Percentiles rank a stretch among this genome's conserved stretches.
Conservation (phyloP, 2,797 vertebrate genomes). For the Pogonophryne albipinna region DNA sequence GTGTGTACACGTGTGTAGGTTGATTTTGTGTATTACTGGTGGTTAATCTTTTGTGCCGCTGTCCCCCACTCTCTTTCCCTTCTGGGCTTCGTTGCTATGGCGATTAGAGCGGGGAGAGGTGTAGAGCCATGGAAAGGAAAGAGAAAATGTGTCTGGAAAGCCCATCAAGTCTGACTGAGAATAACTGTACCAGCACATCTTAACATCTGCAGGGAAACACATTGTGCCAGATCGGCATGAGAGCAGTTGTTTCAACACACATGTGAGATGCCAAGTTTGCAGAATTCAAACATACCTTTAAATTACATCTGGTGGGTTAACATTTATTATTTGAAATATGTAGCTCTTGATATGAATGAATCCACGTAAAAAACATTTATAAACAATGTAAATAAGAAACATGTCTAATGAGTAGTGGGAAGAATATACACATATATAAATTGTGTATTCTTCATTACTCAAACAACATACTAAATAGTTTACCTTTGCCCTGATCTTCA, state of each 20-base stretch:
- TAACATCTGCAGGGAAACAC: constrained; percentile 36
- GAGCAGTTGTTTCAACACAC: neutral
- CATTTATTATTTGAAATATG: too few species aligned
- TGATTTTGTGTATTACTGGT: constrained; percentile 67
- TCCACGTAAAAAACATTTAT: too few species aligned
- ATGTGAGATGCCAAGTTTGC: too few species aligned
- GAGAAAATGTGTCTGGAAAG: constrained; percentile 78
- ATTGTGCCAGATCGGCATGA: constrained; percentile 19
- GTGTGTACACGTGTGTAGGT: constrained; percentile 41
- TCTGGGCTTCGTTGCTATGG: constrained; percentile 86
- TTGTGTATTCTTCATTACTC: too few species aligned
- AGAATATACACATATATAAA: too few species aligned
- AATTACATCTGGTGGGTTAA: neutral
- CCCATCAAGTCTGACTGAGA: constrained; percentile 68
- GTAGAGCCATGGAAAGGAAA: constrained; percentile 76
- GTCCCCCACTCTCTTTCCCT: constrained; percentile 70
- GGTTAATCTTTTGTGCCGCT: constrained; percentile 77
- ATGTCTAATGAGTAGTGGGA: too few species aligned
- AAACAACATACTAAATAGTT: too few species aligned
- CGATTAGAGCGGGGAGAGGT: constrained; percentile 72
- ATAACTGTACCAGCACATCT: constrained; percentile 51
- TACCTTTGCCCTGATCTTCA: too few species aligned
- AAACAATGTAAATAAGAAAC: too few species aligned
- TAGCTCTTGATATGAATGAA: too few species aligned
- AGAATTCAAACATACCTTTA: too few species aligned